These are phyloP conservation scores for Pachydiplax longipennis DNA, from an alignment of 2,888 invertebrate genomes.

Conservation along the genomic window DNA sequence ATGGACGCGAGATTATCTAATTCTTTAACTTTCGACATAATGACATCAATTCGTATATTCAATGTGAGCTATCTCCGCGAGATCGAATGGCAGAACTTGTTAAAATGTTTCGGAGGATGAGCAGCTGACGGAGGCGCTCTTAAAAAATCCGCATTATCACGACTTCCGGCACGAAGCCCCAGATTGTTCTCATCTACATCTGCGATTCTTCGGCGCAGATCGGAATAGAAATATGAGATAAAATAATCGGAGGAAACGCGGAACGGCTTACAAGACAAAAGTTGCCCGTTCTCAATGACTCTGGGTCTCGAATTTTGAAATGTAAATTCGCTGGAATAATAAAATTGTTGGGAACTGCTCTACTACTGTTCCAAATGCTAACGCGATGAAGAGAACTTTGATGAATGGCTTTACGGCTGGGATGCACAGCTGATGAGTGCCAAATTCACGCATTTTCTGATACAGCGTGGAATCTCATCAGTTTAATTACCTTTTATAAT, in stretches of 20 bases:
- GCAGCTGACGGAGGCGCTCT: neutral
- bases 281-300: no score
- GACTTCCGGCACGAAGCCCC: conserved; percentile 13
- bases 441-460: no score
- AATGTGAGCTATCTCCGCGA: neutral
- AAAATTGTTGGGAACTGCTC: no score
- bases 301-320: no score
- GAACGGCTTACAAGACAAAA: neutral
- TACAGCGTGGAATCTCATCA: no score
- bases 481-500: no score
- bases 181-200: conserved; percentile 16
- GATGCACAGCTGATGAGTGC: no score
- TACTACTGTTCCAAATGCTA: no score
- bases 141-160: neutral
- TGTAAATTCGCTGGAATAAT: no score
- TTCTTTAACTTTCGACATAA: conserved; percentile 7
- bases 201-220: neutral
- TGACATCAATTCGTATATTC: conserved; percentile 26
- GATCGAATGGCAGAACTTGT: conserved; percentile 7
- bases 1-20: no score
- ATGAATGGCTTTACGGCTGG: no score
- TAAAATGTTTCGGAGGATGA: conserved; percentile 12
- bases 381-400: no score
- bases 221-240: conserved; percentile 6
- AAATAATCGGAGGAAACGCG: neutral